phyloP scores from a whole-genome alignment of 2,888 invertebrate species.

The Lithosia quadra region DNA sequence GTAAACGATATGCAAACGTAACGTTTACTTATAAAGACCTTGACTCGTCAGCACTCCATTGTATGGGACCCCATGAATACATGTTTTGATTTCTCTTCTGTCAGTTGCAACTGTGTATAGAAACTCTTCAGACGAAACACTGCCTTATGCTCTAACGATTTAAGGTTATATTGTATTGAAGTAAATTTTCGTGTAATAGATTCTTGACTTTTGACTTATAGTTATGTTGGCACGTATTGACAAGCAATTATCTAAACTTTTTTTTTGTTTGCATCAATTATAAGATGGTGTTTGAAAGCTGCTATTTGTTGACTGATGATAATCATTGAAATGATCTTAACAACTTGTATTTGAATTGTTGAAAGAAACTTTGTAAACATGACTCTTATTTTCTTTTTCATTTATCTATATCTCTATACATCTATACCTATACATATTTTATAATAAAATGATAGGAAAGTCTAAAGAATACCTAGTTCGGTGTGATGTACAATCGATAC shows the following conservation, averaged over 20 bases:
- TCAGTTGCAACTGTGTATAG: conserved; percentile 22
- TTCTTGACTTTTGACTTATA: conserved; percentile 55
- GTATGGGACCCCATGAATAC: conserved; percentile 46
- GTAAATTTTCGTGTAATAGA: conserved; percentile 37
- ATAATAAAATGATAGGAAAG: too few species aligned
- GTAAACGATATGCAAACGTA: conserved; percentile 44
- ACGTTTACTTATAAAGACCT: conserved; percentile 43
- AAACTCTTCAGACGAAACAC: conserved; percentile 15
- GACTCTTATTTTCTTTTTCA: too few species aligned
- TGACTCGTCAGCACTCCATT: conserved; percentile 50
- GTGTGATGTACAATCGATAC: too few species aligned
- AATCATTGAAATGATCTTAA: background rate
- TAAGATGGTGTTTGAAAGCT: background rate
- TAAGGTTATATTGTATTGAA: conserved; percentile 27
- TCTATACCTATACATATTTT: too few species aligned
- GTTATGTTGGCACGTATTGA: conserved; percentile 56
- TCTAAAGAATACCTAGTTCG: too few species aligned
- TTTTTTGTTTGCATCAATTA: conserved; percentile 35
- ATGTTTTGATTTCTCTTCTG: conserved; percentile 53
- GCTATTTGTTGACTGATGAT: background rate
- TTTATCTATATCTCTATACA: too few species aligned
- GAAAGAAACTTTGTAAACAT: too few species aligned
- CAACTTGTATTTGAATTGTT: background rate
- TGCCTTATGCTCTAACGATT: background rate
- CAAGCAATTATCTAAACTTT: conserved; percentile 62